Percentiles rank a stretch among this genome's conserved stretches.
Conservation (phyloP, 2,888 invertebrate genomes). For the Falcaria lacertinaria region DNA sequence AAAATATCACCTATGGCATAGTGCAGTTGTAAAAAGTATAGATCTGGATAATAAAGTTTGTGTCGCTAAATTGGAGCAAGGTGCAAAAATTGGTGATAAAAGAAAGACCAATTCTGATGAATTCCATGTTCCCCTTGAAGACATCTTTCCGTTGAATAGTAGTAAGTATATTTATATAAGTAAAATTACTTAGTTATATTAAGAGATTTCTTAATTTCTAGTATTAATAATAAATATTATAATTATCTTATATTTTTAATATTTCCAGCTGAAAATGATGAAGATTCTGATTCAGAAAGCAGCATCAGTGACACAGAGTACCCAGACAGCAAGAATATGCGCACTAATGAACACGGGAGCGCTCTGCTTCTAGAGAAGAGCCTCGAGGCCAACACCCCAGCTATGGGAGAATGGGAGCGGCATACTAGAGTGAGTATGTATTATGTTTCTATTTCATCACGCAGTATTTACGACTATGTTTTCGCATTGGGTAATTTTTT, state of each 20-base stretch:
- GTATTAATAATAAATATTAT: too few relatives aligned
- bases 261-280: slow-evolving; percentile 46
- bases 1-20: slow-evolving; percentile 82
- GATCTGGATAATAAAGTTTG: slow-evolving; percentile 63
- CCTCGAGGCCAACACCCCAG: slow-evolving; percentile 73
- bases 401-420: slow-evolving; percentile 92
- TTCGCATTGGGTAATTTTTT: too few relatives aligned
- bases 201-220: too few relatives aligned
- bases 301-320: slow-evolving; percentile 68
- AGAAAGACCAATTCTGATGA: slow-evolving; percentile 60
- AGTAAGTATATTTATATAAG: slow-evolving; percentile 18
- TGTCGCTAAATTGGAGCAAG: slow-evolving; percentile 76
- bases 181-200: too few relatives aligned
- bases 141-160: slow-evolving; percentile 77
- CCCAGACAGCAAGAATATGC: slow-evolving; percentile 44
- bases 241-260: too few relatives aligned
- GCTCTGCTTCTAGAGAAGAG: slow-evolving; percentile 78
- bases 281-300: slow-evolving; percentile 50
- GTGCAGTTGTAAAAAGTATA: slow-evolving; percentile 70
- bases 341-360: slow-evolving; percentile 20
- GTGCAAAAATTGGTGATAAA: slow-evolving; percentile 63
- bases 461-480: too few relatives aligned
- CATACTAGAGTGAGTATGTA: slow-evolving; percentile 87
- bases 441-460: slow-evolving; percentile 14
- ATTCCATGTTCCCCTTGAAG: slow-evolving; percentile 77